Conservation (phyloP, 2,888 invertebrate species). For the Oligia latruncula region DNA sequence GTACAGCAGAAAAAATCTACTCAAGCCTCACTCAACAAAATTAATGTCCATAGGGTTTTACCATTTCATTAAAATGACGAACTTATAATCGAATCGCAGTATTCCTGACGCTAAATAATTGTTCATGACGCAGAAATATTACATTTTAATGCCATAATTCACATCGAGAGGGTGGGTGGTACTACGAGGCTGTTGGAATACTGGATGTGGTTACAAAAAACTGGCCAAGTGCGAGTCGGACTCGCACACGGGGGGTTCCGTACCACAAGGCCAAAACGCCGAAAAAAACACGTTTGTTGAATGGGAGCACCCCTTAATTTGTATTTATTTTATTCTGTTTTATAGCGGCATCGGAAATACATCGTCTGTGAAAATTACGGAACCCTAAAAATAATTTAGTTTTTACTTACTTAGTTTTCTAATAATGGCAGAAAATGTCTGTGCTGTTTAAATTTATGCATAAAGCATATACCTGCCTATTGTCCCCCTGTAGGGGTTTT, state of each 20-base stretch:
- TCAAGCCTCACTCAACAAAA: background rate
- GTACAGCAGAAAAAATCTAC: background rate
- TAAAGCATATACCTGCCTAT: background rate
- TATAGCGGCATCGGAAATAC: too few species aligned
- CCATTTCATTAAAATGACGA: conserved; percentile 38
- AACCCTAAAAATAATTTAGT: background rate
- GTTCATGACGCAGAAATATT: conserved; percentile 59
- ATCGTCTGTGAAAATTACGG: too few species aligned
- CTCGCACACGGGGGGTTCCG: too few species aligned
- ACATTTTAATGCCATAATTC: conserved; percentile 59
- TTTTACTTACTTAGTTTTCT: background rate
- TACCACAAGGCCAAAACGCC: too few species aligned
- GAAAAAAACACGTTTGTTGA: too few species aligned
- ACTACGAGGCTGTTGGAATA: background rate
- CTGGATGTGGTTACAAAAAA: conserved; percentile 37
- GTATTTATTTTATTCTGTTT: too few species aligned
- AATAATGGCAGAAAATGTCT: background rate
- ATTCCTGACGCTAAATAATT: conserved; percentile 54
- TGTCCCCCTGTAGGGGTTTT: background rate
- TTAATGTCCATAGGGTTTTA: conserved; percentile 15
- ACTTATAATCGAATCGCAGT: conserved; percentile 44
- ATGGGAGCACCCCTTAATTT: too few species aligned
- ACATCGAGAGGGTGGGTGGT: conserved; percentile 37
- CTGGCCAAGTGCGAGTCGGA: too few species aligned
- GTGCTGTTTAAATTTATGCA: background rate